These are phyloP conservation scores for Ceryle rudis DNA, from an alignment of 2,797 vertebrate genomes.

Conservation along the genomic window DNA sequence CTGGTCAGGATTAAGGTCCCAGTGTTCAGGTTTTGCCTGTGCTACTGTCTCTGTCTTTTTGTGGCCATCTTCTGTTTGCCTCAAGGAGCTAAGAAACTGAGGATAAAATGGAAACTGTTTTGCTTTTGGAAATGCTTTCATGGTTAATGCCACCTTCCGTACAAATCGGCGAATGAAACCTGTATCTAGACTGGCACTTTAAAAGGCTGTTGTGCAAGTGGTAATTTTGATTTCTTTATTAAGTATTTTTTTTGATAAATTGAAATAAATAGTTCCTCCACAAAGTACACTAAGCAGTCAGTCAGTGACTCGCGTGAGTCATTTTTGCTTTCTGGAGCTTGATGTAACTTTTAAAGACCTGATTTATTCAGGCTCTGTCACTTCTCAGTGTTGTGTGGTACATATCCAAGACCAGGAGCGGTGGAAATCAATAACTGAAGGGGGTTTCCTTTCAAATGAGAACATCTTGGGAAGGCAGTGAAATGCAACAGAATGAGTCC, in stretches of 20 bases:
- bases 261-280: background rate
- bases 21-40: rapidly evolving
- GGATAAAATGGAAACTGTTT: background rate
- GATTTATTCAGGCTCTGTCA: background rate
- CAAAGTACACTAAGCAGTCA: background rate
- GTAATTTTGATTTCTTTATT: background rate
- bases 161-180: background rate
- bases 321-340: background rate
- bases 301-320: background rate
- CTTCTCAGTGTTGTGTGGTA: background rate
- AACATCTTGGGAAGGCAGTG: background rate
- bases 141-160: background rate
- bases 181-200: background rate
- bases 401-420: background rate
- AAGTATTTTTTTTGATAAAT: background rate
- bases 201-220: background rate
- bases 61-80: background rate
- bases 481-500: background rate
- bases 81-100: background rate
- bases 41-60: background rate
- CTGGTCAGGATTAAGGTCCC: background rate
- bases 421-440: background rate
- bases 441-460: background rate
- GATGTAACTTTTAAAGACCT: background rate
- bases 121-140: background rate